Evolutionary conservation across 2,113 vertebrate species (phyloP).

Genomic region (Pollimyrus isidori): DNA sequence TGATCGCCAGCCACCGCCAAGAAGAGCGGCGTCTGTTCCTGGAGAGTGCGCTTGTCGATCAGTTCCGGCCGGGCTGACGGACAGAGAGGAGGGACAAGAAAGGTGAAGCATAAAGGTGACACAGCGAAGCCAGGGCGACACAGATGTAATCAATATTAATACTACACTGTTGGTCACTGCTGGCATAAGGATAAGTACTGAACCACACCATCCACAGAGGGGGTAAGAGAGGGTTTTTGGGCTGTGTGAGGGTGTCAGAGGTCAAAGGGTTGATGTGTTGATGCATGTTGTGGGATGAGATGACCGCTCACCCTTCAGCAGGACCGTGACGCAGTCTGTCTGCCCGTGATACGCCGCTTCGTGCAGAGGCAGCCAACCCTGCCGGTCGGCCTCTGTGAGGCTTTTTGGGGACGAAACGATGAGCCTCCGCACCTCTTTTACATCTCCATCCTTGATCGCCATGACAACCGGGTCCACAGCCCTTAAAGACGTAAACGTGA

Average conservation of each 20-base stretch:
- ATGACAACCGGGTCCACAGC: conserved; percentile 25
- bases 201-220: not conserved
- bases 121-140: no score
- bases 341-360: conserved; percentile 80
- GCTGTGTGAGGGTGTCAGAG: not conserved
- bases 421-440: conserved; percentile 63
- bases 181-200: no score
- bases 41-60: conserved; percentile 85
- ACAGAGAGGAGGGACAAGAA: not conserved
- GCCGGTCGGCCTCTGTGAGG: conserved; percentile 68
- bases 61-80: conserved; percentile 67
- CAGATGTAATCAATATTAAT: not conserved
- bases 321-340: conserved; percentile 62
- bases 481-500: not conserved
- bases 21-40: conserved; percentile 83
- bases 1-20: conserved; percentile 72
- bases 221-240: not conserved
- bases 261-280: not conserved
- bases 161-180: not conserved
- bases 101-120: not conserved
- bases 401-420: conserved; percentile 64
- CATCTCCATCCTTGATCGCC: conserved; percentile 55
- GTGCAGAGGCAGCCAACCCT: conserved; percentile 85
- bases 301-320: conserved; percentile 69
- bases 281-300: not conserved